Evolutionary conservation across 92 coral and sea anemone species (phyloP), one percentile per base, ranked within the genome.

Genomic region (Porites lobata): DNA sequence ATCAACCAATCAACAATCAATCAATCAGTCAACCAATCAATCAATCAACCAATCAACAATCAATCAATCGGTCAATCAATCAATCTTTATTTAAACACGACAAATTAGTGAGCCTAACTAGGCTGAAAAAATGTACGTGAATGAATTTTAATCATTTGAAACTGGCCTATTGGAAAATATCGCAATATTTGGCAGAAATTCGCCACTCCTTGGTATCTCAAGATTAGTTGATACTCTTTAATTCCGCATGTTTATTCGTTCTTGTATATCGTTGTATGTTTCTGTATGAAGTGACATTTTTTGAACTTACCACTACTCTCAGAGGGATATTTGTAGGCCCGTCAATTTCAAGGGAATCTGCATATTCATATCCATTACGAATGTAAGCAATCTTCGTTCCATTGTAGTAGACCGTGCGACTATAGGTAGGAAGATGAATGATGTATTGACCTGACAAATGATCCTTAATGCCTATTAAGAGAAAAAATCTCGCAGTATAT

Each of bases 311-410:
- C 86, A 75, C 80, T 32, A 90, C 22, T 11, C 29, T 6, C 7
- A 90, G 51, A 2, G 81, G 69, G 50, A 76, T 75, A 17, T 80
- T 89, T 8, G 90, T 85, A 1, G 90, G 92, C 47, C 96, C 96
- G 9, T 67, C 75, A 15, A 94, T 68, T 29, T 70, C 77, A 32
- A 94, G 50, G 14, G 79, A 82, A 65, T 94, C 96, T 1, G 61
- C 70, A 52, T 69, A 76, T 66, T 38, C 64, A 50, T 81, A 75
- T 2, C 43, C 65, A 14, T 80, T 80, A 72, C 72, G 94, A 1
- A 10, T 65, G 75, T 91, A 94, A 26, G 73, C 61, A 43, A 91
- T 91, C 22, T 18, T 80, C 29, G 90, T 76, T 10, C 96, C 96
- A 50, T 94, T 92, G 26, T 78, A 62, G 4, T 76, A 58, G 7